Conservation (phyloP, 2,113 vertebrate genomes). For the Cynopterus brachyotis region DNA sequence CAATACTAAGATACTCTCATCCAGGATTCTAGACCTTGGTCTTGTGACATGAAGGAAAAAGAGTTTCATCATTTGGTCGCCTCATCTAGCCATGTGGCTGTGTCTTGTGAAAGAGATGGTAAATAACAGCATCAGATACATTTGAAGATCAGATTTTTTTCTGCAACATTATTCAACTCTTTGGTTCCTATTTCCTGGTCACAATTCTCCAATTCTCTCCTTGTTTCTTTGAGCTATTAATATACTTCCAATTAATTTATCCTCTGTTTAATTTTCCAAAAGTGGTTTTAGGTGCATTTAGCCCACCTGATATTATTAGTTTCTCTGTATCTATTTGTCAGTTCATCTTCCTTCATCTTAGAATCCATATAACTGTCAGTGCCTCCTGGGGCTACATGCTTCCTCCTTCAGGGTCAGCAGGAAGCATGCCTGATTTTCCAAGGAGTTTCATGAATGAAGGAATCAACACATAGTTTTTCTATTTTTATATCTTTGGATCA, state of each 20-base stretch:
- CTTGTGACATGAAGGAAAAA: background rate
- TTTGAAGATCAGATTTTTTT: background rate
- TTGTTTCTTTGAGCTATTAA: background rate
- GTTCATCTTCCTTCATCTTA: background rate
- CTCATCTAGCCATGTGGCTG: background rate
- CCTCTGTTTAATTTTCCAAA: background rate
- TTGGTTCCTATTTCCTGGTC: background rate
- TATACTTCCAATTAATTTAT: background rate
- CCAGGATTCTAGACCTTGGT: background rate
- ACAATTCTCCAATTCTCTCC: background rate
- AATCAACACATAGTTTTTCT: background rate
- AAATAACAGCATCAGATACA: background rate
- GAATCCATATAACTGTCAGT: background rate
- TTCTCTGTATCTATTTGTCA: background rate
- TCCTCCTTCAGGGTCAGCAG: background rate
- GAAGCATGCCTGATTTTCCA: background rate
- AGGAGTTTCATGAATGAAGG: slow-evolving; percentile 11
- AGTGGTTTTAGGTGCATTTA: slow-evolving; percentile 6
- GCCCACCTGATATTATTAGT: background rate
- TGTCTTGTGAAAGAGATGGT: background rate
- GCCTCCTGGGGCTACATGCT: background rate
- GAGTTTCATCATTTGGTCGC: background rate
- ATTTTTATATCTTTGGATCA: background rate
- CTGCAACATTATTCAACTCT: background rate
- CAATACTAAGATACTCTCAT: background rate